Evolutionary conservation across 2,888 invertebrate genomes (phyloP).

Genomic region (Epirrhoe tristata): DNA sequence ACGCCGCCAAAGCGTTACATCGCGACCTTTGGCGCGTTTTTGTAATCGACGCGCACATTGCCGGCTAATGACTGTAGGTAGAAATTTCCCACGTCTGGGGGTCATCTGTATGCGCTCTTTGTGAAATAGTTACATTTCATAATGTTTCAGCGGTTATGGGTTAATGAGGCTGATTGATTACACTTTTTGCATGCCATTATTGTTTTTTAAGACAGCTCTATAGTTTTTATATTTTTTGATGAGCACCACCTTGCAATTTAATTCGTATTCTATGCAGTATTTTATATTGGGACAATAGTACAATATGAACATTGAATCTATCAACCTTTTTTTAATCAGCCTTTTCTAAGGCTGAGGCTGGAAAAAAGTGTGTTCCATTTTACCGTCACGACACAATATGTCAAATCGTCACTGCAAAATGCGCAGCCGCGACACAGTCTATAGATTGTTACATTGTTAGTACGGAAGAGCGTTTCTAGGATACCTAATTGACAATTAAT

Average conservation of each 20-base stretch:
- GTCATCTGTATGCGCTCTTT: constrained; percentile 35
- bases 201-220: background rate
- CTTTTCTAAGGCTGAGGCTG: too few species aligned
- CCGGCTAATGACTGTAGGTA: constrained; percentile 45
- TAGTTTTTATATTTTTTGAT: background rate
- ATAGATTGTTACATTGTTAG: too few species aligned
- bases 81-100: constrained; percentile 37
- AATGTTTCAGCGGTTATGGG: constrained; percentile 10
- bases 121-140: constrained; percentile 27
- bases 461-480: too few species aligned
- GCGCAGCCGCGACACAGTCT: too few species aligned
- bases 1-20: constrained; percentile 63
- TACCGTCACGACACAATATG: too few species aligned
- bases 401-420: too few species aligned
- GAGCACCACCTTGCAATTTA: background rate
- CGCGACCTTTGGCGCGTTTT: constrained; percentile 55
- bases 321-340: too few species aligned
- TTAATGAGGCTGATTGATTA: constrained; percentile 14
- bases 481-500: too few species aligned
- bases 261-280: too few species aligned
- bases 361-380: too few species aligned
- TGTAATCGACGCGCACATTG: constrained; percentile 64
- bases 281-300: too few species aligned
- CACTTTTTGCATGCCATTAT: constrained; percentile 2
- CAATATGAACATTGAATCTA: too few species aligned